Evolutionary conservation across 1,140 invertebrate genomes (phyloP), one percentile per base, ranked within the genome.

Genomic region (Hyles euphorbiae): DNA sequence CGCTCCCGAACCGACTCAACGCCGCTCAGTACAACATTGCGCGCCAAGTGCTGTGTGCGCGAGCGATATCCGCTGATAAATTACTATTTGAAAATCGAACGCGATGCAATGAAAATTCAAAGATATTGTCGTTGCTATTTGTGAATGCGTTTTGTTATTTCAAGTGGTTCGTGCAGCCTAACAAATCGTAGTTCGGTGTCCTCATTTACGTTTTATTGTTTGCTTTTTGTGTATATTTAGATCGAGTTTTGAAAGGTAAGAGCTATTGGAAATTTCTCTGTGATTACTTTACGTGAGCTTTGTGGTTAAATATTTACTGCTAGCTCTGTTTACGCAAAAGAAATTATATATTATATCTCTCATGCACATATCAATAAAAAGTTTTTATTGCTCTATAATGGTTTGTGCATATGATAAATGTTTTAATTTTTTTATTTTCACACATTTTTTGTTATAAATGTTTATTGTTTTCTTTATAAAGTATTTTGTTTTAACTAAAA

Each of bases 101-200:
- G 55, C 58, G 46, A 46, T 53, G 56, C 60, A 61, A 61, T 61
- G 60, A 61, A 61, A 61, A 61, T 61, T 61, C 60, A 61, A 56
- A 48, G 34, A 56, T 48, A 56, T 56, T 56, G 54, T 52, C 50
- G 34, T 52, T 52, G 50, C 9, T n/a, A 9, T 52, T 52, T 52
- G 33, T 52, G 50, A 10, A 34, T 52, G 33, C 34, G 10, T 52
- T 52, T 52, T 22, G 22, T 22, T 9, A 52, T 34, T 34, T 52
- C 32, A n/a, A 52, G 33, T 52, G 33, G 50, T 34, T 52, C n/a
- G 50, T 52, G 50, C 50, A 52, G 50, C 34, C 50, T 34, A 34
- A 50, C 46, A 47, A 47, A 47, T 8, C 3, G 10, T 47, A 47
- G 2, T 11, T 47, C 3, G 46, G 46, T 50, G 36, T 40, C 8